phyloP scores from a whole-genome alignment of 2,888 invertebrate genomes.

The Epicampocera succincta region DNA sequence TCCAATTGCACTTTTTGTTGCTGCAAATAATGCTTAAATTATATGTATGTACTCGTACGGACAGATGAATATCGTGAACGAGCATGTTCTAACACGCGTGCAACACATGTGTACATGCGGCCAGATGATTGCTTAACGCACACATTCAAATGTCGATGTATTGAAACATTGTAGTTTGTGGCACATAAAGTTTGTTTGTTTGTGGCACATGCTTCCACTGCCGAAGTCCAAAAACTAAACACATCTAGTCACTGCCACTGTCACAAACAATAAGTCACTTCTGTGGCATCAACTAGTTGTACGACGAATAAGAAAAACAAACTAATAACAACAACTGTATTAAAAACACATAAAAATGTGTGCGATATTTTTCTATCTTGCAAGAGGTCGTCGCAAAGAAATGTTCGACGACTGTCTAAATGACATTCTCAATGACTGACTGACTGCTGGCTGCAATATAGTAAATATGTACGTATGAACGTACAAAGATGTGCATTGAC shows the following conservation, averaged over 20 bases:
- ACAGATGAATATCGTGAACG: too few relatives aligned
- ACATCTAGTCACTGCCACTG: constrained; percentile 67
- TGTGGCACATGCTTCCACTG: constrained; percentile 52
- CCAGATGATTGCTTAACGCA: too few relatives aligned
- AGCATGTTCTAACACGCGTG: constrained; percentile 14
- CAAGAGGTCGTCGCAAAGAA: constrained; percentile 22
- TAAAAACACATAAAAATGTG: constrained; percentile 34
- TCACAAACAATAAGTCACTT: constrained; percentile 67
- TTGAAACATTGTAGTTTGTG: constrained; percentile 25
- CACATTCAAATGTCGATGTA: background rate
- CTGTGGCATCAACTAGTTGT: constrained; percentile 55
- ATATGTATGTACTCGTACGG: too few relatives aligned
- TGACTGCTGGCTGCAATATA: background rate
- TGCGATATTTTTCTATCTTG: constrained; percentile 26
- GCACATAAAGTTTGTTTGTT: constrained; percentile 38
- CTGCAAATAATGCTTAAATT: constrained; percentile 17
- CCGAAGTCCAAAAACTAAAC: constrained; percentile 54
- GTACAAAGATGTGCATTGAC: too few relatives aligned
- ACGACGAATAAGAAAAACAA: constrained; percentile 30
- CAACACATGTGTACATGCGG: background rate
- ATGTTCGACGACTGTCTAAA: constrained; percentile 21
- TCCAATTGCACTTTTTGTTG: background rate
- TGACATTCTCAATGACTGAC: constrained; percentile 38
- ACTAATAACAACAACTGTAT: background rate
- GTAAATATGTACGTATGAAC: too few relatives aligned